These are phyloP conservation scores for Rugalucina vietnamica DNA, from an alignment of 2,888 invertebrate species.

Conservation along the genomic window DNA sequence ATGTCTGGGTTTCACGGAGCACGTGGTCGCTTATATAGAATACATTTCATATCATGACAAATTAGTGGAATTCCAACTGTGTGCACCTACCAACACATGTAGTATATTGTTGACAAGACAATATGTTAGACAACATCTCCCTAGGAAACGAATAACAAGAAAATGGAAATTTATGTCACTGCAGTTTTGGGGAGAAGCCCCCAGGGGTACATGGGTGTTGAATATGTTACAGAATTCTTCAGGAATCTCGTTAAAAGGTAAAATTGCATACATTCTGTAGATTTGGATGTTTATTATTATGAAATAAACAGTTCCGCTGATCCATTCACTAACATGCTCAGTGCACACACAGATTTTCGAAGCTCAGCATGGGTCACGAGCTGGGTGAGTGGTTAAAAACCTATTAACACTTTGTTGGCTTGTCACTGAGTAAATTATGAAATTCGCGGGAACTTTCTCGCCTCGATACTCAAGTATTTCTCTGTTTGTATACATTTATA, in stretches of 20 bases:
- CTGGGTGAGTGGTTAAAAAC: neutral
- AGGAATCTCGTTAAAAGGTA: neutral
- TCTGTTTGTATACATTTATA: neutral
- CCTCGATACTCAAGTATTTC: neutral
- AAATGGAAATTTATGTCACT: constrained; percentile 1
- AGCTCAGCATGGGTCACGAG: neutral
- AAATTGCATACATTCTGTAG: neutral
- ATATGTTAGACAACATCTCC: neutral
- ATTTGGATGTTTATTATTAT: neutral
- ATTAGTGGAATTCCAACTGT: neutral
- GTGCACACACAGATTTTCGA: neutral
- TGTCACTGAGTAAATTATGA: neutral
- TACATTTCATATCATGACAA: neutral
- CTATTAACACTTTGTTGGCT: neutral
- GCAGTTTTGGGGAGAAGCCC: neutral
- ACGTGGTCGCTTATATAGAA: neutral
- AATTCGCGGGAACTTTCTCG: neutral
- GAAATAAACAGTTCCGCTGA: neutral
- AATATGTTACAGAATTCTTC: neutral
- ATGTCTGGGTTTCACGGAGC: neutral
- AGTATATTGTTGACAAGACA: neutral
- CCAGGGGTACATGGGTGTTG: neutral
- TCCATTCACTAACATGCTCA: neutral
- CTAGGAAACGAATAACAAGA: neutral
- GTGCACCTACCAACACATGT: neutral